Conservation (phyloP, 2,113 vertebrate species). For the Xerus inauris region DNA sequence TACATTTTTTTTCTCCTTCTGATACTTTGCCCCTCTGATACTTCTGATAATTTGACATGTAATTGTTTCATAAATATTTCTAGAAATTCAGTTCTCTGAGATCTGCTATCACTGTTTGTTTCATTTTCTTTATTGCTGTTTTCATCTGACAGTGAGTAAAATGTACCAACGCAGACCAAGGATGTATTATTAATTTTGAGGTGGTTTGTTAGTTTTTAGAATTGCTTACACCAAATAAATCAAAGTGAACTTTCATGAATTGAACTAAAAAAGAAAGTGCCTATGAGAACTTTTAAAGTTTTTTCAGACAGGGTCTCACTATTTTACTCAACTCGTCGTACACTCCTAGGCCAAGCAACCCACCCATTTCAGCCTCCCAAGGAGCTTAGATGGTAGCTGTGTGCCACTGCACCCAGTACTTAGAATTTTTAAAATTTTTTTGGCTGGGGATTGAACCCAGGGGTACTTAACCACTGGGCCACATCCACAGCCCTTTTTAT, state of each 20-base stretch:
- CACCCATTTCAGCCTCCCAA: neutral
- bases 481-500: too few relatives aligned
- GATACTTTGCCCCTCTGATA: neutral
- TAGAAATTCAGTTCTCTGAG: slow-evolving; percentile 4
- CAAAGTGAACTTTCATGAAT: slow-evolving; percentile 8
- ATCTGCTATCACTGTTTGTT: neutral
- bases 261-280: neutral
- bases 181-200: neutral
- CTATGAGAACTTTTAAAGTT: neutral
- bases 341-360: neutral
- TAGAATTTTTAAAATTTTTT: neutral
- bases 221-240: neutral
- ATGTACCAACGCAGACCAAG: neutral
- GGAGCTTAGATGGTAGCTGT: neutral
- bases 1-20: neutral
- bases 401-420: neutral
- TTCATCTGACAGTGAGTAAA: neutral
- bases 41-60: too few relatives aligned
- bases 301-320: neutral
- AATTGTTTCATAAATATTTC: slow-evolving; percentile 40
- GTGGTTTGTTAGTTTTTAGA: slow-evolving; percentile 41
- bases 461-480: too few relatives aligned
- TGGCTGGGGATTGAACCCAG: too few relatives aligned
- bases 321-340: neutral
- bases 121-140: slow-evolving; percentile 13